Evolutionary conservation across 2,797 vertebrate genomes (phyloP), one percentile per base, ranked within the genome.

Genomic region (Loriculus beryllinus): DNA sequence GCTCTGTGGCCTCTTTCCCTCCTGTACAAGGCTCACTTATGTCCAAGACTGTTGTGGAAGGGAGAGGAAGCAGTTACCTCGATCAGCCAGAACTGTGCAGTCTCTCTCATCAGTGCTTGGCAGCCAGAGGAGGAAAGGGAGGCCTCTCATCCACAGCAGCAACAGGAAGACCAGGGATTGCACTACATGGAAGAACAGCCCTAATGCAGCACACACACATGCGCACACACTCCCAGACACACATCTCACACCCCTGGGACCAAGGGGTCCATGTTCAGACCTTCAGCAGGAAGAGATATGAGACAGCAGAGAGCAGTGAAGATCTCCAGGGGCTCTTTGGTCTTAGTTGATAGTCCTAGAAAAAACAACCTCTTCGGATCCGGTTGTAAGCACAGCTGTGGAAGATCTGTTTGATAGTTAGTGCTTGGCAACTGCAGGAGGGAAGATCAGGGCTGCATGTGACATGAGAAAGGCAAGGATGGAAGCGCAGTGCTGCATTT

Each of bases 321-420:
- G 91, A 94, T 96, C 93, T 95, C 93, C 93, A 96, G 90, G 95
- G 95, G 91, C 88, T 96, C 94, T 97, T 96, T 97, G 96, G 96
- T 95, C 96, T 96, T 93, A 92, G 93, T 96, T 96, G 96, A 96
- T 92, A 96, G 95, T 96, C 85, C 92, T 95, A 95, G 87, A 93
- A 95, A 95, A 93, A 89, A 63, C 80, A 83, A 82, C 80, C 90
- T 83, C 74, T 91, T 80, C 70, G 8, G 88, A 67, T 54, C 69
- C 10, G 25, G 83, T 71, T 95, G 90, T 60, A 93, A 93, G 90
- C 93, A 93, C 78, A 86, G 93, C 85, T 85, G 81, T 12, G 75
- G 75, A 72, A 82, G 92, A 94, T 86, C 95, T 79, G 77, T 9
- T 62, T 59, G 90, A 76, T 88, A 76, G 86, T 87, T 92, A 90